Evolutionary conservation across 2,797 vertebrate genomes (phyloP).

Genomic region (Hydrolagus colliei): DNA sequence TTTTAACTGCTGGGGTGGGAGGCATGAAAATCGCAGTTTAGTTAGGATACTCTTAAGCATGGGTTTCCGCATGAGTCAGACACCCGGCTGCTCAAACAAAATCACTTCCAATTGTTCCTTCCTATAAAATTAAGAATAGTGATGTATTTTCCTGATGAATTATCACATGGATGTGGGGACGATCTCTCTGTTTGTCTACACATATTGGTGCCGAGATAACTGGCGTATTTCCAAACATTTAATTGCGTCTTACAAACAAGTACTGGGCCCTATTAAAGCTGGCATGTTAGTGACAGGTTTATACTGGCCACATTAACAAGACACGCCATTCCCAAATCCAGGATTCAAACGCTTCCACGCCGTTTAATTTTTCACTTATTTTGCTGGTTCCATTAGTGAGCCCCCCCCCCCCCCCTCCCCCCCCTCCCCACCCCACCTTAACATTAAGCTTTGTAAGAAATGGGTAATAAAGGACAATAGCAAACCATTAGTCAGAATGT

Average conservation of each 20-base stretch:
- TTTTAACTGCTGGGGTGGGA: too few species aligned
- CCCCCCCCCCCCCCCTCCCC: neutral
- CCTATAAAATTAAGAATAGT: neutral
- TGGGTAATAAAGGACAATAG: neutral
- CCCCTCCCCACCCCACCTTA: neutral
- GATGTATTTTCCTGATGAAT: neutral
- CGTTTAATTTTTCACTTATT: neutral
- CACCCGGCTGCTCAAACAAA: neutral
- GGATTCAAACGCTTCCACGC: neutral
- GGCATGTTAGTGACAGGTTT: neutral
- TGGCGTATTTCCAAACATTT: neutral
- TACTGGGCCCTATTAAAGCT: neutral
- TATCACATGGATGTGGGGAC: neutral
- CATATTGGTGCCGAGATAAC: neutral
- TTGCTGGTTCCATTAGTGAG: neutral
- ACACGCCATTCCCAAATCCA: too few species aligned
- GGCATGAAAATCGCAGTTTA: too few species aligned
- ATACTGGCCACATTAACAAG: neutral
- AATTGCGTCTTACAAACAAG: neutral
- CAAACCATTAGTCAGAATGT: constrained; percentile 23
- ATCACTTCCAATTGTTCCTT: too few species aligned
- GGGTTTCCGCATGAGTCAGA: too few species aligned
- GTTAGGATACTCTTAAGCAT: too few species aligned
- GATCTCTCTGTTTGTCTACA: neutral
- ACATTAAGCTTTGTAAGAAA: neutral